Conservation (phyloP, 2,888 invertebrate species). For the Mylabris sibirica region DNA sequence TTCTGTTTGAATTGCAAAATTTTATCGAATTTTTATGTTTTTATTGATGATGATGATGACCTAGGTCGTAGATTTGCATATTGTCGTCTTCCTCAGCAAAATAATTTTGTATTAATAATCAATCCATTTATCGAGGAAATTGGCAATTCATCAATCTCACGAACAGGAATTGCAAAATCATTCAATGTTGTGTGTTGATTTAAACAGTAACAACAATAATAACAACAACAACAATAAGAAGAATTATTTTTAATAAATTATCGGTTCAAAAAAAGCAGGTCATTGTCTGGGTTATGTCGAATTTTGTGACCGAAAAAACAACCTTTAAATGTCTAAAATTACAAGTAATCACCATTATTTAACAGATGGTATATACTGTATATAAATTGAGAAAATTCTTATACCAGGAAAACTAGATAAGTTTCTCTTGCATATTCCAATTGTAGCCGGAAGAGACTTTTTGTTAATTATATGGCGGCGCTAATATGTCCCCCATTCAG, state of each 20-base stretch:
- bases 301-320: neutral
- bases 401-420: too few relatives aligned
- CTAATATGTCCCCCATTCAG: slow-evolving; percentile 1
- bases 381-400: neutral
- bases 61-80: slow-evolving; percentile 10
- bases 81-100: neutral
- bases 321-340: neutral
- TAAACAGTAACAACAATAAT: neutral
- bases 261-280: neutral
- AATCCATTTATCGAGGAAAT: slow-evolving; percentile 1
- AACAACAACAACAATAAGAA: neutral
- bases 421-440: neutral
- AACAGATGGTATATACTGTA: too few relatives aligned
- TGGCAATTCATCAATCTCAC: neutral
- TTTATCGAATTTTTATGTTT: neutral
- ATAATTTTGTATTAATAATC: neutral
- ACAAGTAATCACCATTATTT: too few relatives aligned
- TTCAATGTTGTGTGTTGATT: neutral
- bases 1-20: neutral
- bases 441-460: neutral
- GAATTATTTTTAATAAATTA: neutral
- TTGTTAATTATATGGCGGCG: neutral
- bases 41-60: neutral
- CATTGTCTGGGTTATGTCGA: neutral
- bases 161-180: slow-evolving; percentile 1